Evolutionary conservation across 2,797 vertebrate genomes (phyloP).

Genomic region (Gymnoscopelus braueri): DNA sequence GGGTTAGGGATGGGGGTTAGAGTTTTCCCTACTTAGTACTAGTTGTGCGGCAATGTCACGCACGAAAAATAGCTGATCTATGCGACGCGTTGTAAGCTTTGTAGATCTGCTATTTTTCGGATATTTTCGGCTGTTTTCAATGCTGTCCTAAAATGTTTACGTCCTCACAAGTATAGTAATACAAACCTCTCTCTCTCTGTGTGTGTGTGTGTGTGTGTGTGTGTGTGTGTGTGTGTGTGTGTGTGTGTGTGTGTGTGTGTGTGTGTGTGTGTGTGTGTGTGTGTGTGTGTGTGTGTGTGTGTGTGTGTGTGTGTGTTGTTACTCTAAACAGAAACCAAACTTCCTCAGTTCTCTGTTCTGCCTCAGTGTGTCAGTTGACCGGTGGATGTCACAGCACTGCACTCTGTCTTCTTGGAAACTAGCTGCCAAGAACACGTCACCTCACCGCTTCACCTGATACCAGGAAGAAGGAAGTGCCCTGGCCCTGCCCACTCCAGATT

Average conservation of each 20-base stretch:
- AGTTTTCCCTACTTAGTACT: too few species aligned
- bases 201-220: not conserved
- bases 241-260: not conserved
- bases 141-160: too few species aligned
- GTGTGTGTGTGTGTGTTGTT: constrained; percentile 24
- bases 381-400: constrained; percentile 7
- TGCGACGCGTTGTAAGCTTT: too few species aligned
- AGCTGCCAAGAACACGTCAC: constrained; percentile 36
- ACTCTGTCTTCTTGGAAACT: constrained; percentile 46
- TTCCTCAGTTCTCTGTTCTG: constrained; percentile 66
- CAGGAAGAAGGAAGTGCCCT: constrained; percentile 67
- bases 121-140: too few species aligned
- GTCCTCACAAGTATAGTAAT: too few species aligned
- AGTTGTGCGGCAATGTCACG: too few species aligned
- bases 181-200: not conserved
- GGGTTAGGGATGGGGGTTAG: not conserved
- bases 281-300: constrained; percentile 20
- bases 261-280: constrained; percentile 41
- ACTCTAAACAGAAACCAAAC: constrained; percentile 70
- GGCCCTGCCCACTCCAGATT: constrained; percentile 44
- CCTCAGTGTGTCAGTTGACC: constrained; percentile 43
- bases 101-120: too few species aligned
- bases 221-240: constrained; percentile 40
- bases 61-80: too few species aligned
- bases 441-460: constrained; percentile 53